Conservation (phyloP, 2,113 vertebrate genomes). For the Gavia stellata region DNA sequence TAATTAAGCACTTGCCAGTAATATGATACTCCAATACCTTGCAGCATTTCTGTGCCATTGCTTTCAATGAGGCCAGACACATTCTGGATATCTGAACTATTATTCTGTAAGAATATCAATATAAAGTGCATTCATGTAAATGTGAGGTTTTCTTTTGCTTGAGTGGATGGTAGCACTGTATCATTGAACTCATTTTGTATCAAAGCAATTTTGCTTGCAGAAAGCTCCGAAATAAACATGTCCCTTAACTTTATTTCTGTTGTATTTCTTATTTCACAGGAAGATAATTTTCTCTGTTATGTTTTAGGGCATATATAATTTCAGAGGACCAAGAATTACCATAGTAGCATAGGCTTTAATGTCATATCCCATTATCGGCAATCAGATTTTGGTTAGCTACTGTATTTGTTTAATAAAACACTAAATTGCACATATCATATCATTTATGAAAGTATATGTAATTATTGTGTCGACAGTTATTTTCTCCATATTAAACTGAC, state of each 20-base stretch:
- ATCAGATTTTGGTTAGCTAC: conserved; percentile 61
- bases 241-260: conserved; percentile 75
- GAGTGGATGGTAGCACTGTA: conserved; percentile 90
- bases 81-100: conserved; percentile 63
- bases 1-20: conserved; percentile 70
- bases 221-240: conserved; percentile 82
- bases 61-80: conserved; percentile 71
- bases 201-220: conserved; percentile 91
- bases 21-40: conserved; percentile 64
- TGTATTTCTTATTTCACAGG: conserved; percentile 71
- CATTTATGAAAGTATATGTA: conserved; percentile 44
- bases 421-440: conserved; percentile 57
- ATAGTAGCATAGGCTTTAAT: conserved; percentile 58
- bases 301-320: conserved; percentile 58
- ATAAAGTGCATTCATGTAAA: conserved; percentile 83
- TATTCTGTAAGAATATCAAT: conserved; percentile 76
- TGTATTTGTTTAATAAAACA: conserved; percentile 75
- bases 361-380: conserved; percentile 65
- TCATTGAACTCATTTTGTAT: conserved; percentile 92
- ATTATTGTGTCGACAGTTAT: background rate
- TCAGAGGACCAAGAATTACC: conserved; percentile 64
- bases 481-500: background rate
- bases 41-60: conserved; percentile 76
- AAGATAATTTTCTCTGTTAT: conserved; percentile 41
- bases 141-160: conserved; percentile 90